Conservation (phyloP, 2,888 invertebrate species). For the Synanthedon myopaeformis region DNA sequence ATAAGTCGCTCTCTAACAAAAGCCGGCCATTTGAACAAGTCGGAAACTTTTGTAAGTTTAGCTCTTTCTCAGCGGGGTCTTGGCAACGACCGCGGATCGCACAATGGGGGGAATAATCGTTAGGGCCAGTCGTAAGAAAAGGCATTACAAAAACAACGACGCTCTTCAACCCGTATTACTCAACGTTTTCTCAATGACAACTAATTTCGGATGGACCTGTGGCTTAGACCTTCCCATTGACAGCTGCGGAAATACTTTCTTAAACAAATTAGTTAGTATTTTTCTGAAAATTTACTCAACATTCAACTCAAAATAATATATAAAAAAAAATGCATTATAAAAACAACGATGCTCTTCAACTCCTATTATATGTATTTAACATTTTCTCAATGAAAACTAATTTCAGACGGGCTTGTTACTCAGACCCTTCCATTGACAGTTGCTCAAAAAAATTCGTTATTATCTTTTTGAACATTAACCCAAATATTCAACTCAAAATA, state of each 20-base stretch:
- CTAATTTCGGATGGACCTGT: constrained; percentile 21
- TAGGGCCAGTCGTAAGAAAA: constrained; percentile 63
- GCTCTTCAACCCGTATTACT: constrained; percentile 53
- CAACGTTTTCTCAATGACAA: constrained; percentile 53
- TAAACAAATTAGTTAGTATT: background rate
- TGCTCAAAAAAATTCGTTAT: background rate
- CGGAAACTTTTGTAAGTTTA: constrained; percentile 68
- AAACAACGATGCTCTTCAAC: constrained; percentile 58
- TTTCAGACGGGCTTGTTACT: constrained; percentile 11
- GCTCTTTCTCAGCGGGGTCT: constrained; percentile 61
- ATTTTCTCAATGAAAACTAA: constrained; percentile 51
- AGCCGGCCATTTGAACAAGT: constrained; percentile 68
- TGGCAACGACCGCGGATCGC: constrained; percentile 53
- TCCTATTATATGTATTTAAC: constrained; percentile 53
- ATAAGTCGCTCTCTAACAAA: constrained; percentile 68
- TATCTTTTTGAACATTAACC: no score
- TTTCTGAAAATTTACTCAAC: no score
- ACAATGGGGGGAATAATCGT: constrained; percentile 66
- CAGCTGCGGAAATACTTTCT: background rate
- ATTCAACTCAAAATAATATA: no score
- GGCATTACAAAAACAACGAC: constrained; percentile 64
- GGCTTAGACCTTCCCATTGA: background rate
- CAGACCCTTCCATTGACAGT: background rate
- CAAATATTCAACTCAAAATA: background rate
- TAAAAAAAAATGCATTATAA: constrained; percentile 57